Evolutionary conservation across 1,140 invertebrate genomes (phyloP).

Genomic region (Homarus americanus): DNA sequence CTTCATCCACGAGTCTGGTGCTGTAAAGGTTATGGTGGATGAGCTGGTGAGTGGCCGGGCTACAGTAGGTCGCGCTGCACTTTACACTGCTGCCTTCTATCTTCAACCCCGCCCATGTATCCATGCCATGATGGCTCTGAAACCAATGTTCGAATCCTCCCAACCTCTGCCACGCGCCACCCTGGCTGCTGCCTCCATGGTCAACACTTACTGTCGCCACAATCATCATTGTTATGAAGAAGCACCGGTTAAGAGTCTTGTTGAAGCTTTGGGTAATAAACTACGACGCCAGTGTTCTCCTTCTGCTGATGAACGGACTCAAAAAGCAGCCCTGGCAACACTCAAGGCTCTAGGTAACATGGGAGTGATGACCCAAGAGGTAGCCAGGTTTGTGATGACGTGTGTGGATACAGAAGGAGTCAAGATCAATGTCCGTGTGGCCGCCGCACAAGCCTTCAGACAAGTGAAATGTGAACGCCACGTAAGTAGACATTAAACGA

Average conservation of each 20-base stretch:
- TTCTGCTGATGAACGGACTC: neutral
- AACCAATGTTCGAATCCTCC: conserved; percentile 25
- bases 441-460: too few species aligned
- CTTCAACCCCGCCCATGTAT: conserved; percentile 34
- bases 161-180: neutral
- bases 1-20: conserved; percentile 45
- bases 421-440: too few species aligned
- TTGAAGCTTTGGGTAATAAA: conserved; percentile 5
- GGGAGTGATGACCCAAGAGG: conserved; percentile 56
- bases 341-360: conserved; percentile 47
- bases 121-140: conserved; percentile 5
- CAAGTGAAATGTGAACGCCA: too few species aligned
- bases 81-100: conserved; percentile 51
- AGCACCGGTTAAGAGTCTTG: conserved; percentile 3
- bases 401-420: too few species aligned
- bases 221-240: conserved; percentile 12
- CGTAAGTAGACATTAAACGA: too few species aligned
- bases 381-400: too few species aligned
- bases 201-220: conserved; percentile 47
- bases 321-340: too few species aligned
- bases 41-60: conserved; percentile 10
- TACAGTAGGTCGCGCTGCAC: neutral
- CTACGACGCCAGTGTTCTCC: neutral
- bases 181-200: conserved; percentile 51
- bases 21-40: conserved; percentile 41